Conservation (phyloP, 2,113 vertebrate species). For the Bagarius yarrelli region DNA sequence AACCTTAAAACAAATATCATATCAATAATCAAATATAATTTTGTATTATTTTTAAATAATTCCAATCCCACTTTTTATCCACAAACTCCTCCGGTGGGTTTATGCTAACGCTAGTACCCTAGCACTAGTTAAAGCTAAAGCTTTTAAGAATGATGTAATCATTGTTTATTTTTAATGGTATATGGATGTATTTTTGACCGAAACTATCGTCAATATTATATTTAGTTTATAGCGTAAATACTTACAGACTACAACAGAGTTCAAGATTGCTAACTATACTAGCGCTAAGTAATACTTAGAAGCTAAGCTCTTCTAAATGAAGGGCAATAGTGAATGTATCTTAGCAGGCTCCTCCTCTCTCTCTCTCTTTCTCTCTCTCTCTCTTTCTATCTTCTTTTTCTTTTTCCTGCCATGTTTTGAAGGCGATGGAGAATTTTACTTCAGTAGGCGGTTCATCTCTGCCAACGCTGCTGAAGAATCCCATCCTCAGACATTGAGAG, state of each 20-base stretch:
- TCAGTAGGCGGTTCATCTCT: conserved; percentile 98
- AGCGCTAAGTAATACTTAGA: conserved; percentile 1
- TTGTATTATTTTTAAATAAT: too few relatives aligned
- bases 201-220: not conserved
- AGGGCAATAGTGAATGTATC: conserved; percentile 24
- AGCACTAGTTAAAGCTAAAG: too few relatives aligned
- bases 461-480: conserved; percentile 97
- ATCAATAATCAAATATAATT: too few relatives aligned
- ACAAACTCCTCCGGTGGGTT: not conserved
- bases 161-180: too few relatives aligned
- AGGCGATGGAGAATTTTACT: conserved; percentile 89
- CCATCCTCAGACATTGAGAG: conserved; percentile 94
- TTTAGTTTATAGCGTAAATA: not conserved
- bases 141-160: too few relatives aligned
- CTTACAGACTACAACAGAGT: not conserved
- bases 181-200: not conserved
- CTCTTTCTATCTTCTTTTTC: conserved; percentile 47
- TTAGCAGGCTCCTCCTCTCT: conserved; percentile 53
- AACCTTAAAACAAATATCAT: not conserved
- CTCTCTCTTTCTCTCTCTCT: conserved; percentile 42
- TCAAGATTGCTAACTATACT: not conserved
- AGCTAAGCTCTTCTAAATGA: conserved; percentile 17
- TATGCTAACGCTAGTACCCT: not conserved
- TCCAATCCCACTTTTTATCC: not conserved
- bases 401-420: conserved; percentile 64